A percentile compares a stretch with the other conserved stretches of the same genome.
phyloP scores from a whole-genome alignment of 2,113 vertebrate species.

The Pomatostomus ruficeps region DNA sequence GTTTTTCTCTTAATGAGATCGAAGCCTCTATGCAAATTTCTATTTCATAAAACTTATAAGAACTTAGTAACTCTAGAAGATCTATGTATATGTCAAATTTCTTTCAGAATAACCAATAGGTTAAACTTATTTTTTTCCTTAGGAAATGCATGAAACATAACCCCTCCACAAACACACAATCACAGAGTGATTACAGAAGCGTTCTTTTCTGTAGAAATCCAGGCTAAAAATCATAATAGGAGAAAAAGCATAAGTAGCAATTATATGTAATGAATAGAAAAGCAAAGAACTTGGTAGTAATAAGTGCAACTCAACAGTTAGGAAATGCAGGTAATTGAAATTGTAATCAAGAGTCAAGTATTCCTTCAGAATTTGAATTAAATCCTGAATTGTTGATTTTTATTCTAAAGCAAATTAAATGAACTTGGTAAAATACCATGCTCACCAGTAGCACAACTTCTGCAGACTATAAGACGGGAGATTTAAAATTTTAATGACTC shows the following conservation, averaged over 20 bases:
- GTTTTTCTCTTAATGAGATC: background rate
- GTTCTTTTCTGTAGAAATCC: background rate
- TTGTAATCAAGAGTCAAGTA: background rate
- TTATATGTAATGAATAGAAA: constrained; percentile 10
- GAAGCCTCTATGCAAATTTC: background rate
- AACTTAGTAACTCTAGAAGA: background rate
- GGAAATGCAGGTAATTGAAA: constrained; percentile 18
- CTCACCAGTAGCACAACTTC: background rate
- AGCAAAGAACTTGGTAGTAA: background rate
- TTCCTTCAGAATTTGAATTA: background rate
- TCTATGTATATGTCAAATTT: background rate
- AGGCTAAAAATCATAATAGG: background rate
- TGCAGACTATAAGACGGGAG: background rate
- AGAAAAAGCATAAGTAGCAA: background rate
- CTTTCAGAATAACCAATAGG: background rate
- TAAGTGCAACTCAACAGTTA: background rate
- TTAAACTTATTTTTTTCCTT: background rate
- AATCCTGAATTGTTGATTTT: background rate
- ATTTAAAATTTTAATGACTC: background rate
- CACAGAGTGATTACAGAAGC: background rate
- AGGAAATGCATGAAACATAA: background rate
- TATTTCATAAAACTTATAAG: background rate
- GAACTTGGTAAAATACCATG: background rate
- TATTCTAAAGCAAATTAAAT: background rate
- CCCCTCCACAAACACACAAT: background rate